These are phyloP conservation scores for Antigone vipio DNA, from an alignment of 2,113 vertebrate genomes.

Conservation along the genomic window DNA sequence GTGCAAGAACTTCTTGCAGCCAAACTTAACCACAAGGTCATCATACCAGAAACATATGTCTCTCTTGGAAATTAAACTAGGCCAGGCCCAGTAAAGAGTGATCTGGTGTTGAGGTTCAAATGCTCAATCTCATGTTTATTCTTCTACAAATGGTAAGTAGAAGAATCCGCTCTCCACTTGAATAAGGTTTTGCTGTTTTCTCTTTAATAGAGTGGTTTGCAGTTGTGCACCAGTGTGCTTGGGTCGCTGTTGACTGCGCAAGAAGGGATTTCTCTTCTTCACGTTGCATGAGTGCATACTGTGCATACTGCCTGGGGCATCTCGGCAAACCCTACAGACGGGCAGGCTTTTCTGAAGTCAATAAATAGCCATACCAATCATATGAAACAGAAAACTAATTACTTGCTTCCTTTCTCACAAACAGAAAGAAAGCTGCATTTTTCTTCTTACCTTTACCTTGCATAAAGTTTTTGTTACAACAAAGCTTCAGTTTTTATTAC, in stretches of 20 bases:
- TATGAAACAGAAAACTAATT: background rate
- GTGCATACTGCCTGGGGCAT: background rate
- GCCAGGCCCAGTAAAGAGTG: background rate
- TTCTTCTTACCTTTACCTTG: background rate
- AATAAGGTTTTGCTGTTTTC: background rate
- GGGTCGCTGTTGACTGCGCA: accelerated
- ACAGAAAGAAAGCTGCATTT: background rate
- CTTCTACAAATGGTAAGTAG: background rate
- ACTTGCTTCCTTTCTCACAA: background rate
- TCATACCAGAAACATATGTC: background rate
- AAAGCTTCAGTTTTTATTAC: background rate
- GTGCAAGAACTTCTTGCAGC: background rate
- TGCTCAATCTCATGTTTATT: background rate
- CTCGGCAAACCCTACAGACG: background rate
- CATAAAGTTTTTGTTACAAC: background rate
- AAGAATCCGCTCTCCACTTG: background rate
- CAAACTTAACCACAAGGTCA: background rate
- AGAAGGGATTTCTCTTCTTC: background rate
- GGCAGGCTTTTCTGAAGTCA: background rate
- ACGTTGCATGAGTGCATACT: background rate
- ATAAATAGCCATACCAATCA: background rate
- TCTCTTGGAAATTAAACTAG: background rate
- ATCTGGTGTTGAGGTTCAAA: background rate
- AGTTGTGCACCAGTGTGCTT: background rate
- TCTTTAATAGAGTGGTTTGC: background rate